Evolutionary conservation across 2,113 vertebrate species (phyloP).

Genomic region (Oryctolagus cuniculus): mOryCun1.1 NC_091451.1:35210001-35210500

Average conservation of each 20-base stretch:
- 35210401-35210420: not conserved
- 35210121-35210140: fast-evolving
- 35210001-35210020: constrained; percentile 68
- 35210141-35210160: not conserved
- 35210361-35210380: not conserved
- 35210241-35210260: fast-evolving
- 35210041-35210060: not conserved
- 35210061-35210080: not conserved
- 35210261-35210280: not conserved
- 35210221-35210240: too few species aligned
- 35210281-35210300: not conserved
- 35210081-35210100: not conserved
- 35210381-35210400: fast-evolving
- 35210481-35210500: not conserved
- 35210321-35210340: fast-evolving
- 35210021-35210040: constrained; percentile 3
- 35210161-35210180: fast-evolving
- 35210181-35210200: not conserved
- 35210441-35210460: not conserved
- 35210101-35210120: not conserved
- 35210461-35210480: not conserved
- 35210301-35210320: not conserved
- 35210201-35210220: not conserved
- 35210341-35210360: not conserved
- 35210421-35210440: not conserved